Base-by-base conservation (phyloP, 2,888 invertebrate genomes). In the Melanchra persicariae region DNA sequence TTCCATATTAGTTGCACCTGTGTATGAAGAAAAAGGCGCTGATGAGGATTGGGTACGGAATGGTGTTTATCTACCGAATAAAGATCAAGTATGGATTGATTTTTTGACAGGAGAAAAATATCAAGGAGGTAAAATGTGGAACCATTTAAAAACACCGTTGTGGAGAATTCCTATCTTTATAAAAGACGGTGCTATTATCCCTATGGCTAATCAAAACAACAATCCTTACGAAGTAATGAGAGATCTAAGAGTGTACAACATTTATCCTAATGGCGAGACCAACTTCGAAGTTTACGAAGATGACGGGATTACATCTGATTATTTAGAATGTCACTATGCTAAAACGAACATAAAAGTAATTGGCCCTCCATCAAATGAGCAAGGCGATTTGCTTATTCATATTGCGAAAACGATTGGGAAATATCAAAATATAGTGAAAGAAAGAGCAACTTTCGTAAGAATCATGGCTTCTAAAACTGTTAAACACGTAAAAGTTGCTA, bases 141-240 rank as follows among this genome's bases (percentile, higher is more conserved):
- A 95, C 68, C 89, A 93, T 72, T 74, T 95, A 7, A 78, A 86
- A 67, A 82, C 90, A 15, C 95, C 95, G 0, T 52, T 95, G 5
- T 96, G 95, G 95, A 94, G 93, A 84, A 91, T 94, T 71, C 96
- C 95, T 30, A 88, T 95, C 17, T 95, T 94, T 80, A 77, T 96
- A 6, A 94, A 88, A 90, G 94, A 93, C 63, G 95, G 95, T 26
- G 92, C 95, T 22, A 93, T 96, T 49, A 89, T 96, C 78, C 95
- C 95, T n/a, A 91, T 94, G 88, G 89, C 89, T 0, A 92, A 93
- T 77, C 87, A 92, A 10, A 94, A 95, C 81, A 95, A 96, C 74
- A 95, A 95, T 81, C 92, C 92, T 1, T 82, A 82, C 26, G 91
- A 93, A 88, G 89, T 95, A 71, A 85, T 92, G 76, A 92, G 91